These are phyloP conservation scores for Amblyjoppa fuscipennis DNA, from an alignment of 2,888 invertebrate species.

Conservation along the genomic window DNA sequence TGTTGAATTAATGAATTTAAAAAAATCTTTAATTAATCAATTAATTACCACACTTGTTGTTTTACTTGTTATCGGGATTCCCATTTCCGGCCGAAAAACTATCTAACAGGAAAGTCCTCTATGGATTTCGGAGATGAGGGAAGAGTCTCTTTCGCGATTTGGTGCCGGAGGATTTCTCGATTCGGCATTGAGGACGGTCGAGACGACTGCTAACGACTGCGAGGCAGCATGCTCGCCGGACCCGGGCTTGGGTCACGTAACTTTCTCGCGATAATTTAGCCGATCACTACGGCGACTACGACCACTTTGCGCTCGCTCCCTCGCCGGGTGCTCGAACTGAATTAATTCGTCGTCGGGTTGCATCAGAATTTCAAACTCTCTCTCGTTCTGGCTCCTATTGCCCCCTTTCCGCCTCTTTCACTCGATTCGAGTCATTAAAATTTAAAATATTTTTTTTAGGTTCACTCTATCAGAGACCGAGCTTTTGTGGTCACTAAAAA, in stretches of 20 bases:
- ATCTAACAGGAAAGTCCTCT: neutral
- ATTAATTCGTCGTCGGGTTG: slow-evolving; percentile 79
- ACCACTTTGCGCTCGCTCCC: slow-evolving; percentile 17
- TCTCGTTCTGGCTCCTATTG: slow-evolving; percentile 16
- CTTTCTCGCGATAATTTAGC: slow-evolving; percentile 66
- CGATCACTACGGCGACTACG: slow-evolving; percentile 24
- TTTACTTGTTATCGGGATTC: too few relatives aligned
- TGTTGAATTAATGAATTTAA: too few relatives aligned
- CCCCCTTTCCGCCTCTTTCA: slow-evolving; percentile 20
- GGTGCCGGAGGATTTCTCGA: slow-evolving; percentile 24
- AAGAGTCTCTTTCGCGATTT: slow-evolving; percentile 15
- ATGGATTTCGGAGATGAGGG: neutral
- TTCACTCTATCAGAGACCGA: neutral
- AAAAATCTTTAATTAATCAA: too few relatives aligned
- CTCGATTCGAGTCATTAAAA: neutral
- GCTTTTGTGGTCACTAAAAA: neutral
- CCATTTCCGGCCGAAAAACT: too few relatives aligned
- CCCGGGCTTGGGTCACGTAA: slow-evolving; percentile 59
- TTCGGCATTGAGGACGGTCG: slow-evolving; percentile 28
- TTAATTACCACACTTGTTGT: too few relatives aligned
- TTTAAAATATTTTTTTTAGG: neutral
- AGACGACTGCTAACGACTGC: neutral
- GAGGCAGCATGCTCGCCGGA: neutral
- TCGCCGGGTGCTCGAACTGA: slow-evolving; percentile 76
- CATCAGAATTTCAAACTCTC: slow-evolving; percentile 72